Evolutionary conservation across 2,888 invertebrate species (phyloP).

Genomic region (Fragum fragum): DNA sequence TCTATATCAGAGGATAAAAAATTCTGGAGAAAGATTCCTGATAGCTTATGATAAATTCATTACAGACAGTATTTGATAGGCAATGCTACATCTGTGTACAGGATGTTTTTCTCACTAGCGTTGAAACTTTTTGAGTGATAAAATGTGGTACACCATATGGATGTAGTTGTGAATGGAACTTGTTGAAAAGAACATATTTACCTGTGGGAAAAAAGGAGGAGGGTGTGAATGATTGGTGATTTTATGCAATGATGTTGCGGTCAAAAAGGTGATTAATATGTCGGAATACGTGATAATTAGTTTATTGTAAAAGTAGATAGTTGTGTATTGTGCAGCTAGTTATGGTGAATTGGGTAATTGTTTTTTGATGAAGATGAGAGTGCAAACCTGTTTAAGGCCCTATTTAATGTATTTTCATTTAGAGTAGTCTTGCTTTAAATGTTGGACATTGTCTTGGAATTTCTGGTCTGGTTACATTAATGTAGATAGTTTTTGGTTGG

Average conservation of each 20-base stretch:
- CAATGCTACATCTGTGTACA: no score
- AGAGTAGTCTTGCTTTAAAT: no score
- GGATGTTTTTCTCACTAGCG: not conserved
- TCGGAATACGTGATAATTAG: constrained; percentile 12
- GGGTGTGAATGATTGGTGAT: constrained; percentile 25
- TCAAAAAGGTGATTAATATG: constrained; percentile 26
- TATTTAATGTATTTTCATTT: no score
- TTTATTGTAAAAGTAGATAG: not conserved
- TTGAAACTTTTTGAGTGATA: not conserved
- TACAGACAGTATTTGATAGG: not conserved
- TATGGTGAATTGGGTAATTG: not conserved
- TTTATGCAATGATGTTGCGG: constrained; percentile 15
- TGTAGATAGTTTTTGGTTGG: no score
- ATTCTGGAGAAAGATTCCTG: not conserved
- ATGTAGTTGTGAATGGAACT: not conserved
- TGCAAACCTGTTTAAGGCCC: no score
- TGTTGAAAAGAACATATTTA: not conserved
- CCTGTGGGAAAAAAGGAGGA: constrained; percentile 7
- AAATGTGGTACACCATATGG: not conserved
- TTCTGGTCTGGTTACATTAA: no score
- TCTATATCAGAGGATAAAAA: not conserved
- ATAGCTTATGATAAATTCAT: constrained; percentile 6
- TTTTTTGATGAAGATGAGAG: no score
- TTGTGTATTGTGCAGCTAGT: constrained; percentile 18
- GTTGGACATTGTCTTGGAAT: no score